These are phyloP conservation scores for Glossosoma conforme DNA, from an alignment of 1,140 invertebrate genomes.

Conservation along the genomic window DNA sequence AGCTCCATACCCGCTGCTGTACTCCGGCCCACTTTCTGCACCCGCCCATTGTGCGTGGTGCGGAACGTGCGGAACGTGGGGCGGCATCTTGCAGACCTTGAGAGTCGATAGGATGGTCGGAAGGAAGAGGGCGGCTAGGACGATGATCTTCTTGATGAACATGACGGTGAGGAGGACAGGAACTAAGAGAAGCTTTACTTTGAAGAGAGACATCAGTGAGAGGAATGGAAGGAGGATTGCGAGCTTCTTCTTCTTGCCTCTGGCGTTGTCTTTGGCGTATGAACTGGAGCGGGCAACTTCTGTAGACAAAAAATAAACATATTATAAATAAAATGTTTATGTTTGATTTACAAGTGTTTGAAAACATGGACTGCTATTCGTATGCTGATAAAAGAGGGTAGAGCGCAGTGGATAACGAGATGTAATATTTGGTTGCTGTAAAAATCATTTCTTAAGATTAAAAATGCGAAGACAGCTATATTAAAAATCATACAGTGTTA, in stretches of 20 bases:
- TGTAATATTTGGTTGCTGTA: too few relatives aligned
- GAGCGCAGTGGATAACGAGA: too few relatives aligned
- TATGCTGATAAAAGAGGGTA: too few relatives aligned
- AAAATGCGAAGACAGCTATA: too few relatives aligned
- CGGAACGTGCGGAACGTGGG: conserved; percentile 33
- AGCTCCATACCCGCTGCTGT: conserved; percentile 14
- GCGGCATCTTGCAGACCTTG: conserved; percentile 54
- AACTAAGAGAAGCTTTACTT: conserved; percentile 58
- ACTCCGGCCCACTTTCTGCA: conserved; percentile 8
- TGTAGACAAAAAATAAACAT: neutral
- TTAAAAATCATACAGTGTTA: too few relatives aligned
- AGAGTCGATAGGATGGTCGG: conserved; percentile 57
- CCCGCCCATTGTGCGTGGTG: conserved; percentile 7
- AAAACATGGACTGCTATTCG: too few relatives aligned
- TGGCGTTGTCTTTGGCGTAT: conserved; percentile 29
- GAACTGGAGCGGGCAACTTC: conserved; percentile 3
- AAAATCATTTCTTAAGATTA: too few relatives aligned
- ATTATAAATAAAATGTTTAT: neutral
- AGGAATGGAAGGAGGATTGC: conserved; percentile 58
- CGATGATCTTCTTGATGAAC: conserved; percentile 64
- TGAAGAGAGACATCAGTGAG: conserved; percentile 56
- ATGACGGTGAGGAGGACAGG: conserved; percentile 60
- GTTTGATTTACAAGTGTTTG: too few relatives aligned
- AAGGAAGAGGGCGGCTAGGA: conserved; percentile 56
- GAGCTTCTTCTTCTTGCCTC: conserved; percentile 56